phyloP scores from a whole-genome alignment of 2,113 vertebrate species.

The Salvator merianae region DNA sequence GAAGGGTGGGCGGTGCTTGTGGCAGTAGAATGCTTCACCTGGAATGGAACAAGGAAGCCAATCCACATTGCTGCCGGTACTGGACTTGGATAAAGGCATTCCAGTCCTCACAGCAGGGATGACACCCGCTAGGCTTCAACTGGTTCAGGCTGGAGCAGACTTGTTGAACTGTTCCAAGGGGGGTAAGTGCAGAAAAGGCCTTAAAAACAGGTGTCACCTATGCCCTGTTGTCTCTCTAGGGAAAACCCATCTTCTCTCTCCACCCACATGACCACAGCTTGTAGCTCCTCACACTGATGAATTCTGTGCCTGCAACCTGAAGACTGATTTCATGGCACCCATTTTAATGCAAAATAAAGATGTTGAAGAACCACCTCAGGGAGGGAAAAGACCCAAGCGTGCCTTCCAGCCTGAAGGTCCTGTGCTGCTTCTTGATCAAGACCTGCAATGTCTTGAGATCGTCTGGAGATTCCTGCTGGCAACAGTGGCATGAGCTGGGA shows the following conservation, averaged over 20 bases:
- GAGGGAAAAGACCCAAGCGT: not conserved
- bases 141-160: too few species aligned
- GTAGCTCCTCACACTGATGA: not conserved
- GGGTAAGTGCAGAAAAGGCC: not conserved
- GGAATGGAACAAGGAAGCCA: too few species aligned
- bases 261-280: not conserved
- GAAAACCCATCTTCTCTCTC: not conserved
- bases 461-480: not conserved
- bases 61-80: too few species aligned
- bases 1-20: too few species aligned
- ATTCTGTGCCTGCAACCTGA: not conserved
- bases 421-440: too few species aligned
- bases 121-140: too few species aligned
- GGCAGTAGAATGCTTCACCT: too few species aligned
- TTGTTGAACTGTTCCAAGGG: too few species aligned
- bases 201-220: not conserved
- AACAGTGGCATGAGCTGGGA: too few species aligned
- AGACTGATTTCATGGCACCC: not conserved
- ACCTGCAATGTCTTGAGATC: not conserved
- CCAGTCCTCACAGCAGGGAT: too few species aligned
- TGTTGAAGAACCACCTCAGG: not conserved
- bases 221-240: not conserved
- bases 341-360: not conserved
- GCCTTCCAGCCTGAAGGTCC: not conserved
- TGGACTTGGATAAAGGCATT: too few species aligned